phyloP scores from a whole-genome alignment of 2,888 invertebrate species.

The Eurois occulta region DNA sequence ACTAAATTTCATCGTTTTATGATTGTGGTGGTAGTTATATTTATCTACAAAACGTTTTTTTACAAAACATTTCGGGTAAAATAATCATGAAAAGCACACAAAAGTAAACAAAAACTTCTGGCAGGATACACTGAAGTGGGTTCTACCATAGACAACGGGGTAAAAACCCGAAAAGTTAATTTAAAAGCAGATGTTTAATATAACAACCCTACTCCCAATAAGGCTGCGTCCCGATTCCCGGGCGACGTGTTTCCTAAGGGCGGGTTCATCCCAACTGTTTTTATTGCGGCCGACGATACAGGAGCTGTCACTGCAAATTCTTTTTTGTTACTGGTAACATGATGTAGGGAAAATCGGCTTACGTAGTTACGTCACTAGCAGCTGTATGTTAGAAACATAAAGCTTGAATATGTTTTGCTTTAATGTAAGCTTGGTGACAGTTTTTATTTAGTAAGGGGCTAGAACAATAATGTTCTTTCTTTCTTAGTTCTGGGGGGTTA shows the following conservation, averaged over 20 bases:
- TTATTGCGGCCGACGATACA: constrained; percentile 70
- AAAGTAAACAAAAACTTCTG: background rate
- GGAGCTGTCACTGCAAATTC: constrained; percentile 61
- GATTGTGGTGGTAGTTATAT: background rate
- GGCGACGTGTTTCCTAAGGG: constrained; percentile 57
- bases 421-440: constrained; percentile 6
- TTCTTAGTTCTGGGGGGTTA: background rate
- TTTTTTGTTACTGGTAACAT: constrained; percentile 62
- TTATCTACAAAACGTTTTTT: background rate
- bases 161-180: constrained; percentile 39
- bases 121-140: constrained; percentile 3
- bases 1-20: background rate
- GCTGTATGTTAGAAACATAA: constrained; percentile 38
- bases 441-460: constrained; percentile 27
- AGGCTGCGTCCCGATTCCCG: constrained; percentile 15
- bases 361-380: constrained; percentile 55
- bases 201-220: constrained; percentile 58
- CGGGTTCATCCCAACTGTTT: constrained; percentile 70
- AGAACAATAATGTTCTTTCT: background rate
- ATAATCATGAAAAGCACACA: background rate
- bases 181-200: constrained; percentile 49
- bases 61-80: background rate
- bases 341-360: constrained; percentile 62
- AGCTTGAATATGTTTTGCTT: constrained; percentile 43
- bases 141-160: constrained; percentile 5